These are phyloP conservation scores for Camelus dromedarius DNA, from an alignment of 2,113 vertebrate species.

Conservation along the genomic window DNA sequence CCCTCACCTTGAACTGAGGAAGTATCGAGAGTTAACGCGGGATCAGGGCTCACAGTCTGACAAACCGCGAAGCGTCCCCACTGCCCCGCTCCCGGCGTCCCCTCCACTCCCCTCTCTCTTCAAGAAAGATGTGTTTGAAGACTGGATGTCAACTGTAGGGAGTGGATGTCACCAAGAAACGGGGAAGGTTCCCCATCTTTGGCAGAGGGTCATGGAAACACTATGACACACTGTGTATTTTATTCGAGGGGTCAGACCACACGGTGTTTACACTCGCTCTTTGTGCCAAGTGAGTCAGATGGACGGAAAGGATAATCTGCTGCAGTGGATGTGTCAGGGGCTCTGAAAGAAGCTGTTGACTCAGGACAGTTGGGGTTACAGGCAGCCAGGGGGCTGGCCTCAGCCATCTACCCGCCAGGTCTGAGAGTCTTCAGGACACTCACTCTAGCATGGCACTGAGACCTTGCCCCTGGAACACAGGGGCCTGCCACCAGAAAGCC, in stretches of 20 bases:
- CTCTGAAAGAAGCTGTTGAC: not conserved
- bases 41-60: not conserved
- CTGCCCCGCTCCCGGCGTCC: fast-evolving
- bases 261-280: not conserved
- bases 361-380: not conserved
- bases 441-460: not conserved
- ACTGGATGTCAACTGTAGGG: not conserved
- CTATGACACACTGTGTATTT: not conserved
- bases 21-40: constrained; percentile 16
- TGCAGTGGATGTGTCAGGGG: not conserved
- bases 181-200: not conserved
- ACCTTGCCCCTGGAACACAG: not conserved
- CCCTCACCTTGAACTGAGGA: not conserved
- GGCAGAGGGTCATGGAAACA: not conserved
- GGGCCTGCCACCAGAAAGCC: not conserved
- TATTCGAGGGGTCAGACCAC: not conserved
- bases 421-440: not conserved
- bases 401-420: not conserved
- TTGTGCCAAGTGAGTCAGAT: constrained; percentile 13
- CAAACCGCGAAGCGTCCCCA: not conserved
- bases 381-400: not conserved
- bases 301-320: not conserved
- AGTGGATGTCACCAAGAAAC: not conserved
- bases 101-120: not conserved
- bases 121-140: not conserved